Evolutionary conservation across 2,888 invertebrate genomes (phyloP), one percentile per base, ranked within the genome.

Genomic region (Lithophane socia): DNA sequence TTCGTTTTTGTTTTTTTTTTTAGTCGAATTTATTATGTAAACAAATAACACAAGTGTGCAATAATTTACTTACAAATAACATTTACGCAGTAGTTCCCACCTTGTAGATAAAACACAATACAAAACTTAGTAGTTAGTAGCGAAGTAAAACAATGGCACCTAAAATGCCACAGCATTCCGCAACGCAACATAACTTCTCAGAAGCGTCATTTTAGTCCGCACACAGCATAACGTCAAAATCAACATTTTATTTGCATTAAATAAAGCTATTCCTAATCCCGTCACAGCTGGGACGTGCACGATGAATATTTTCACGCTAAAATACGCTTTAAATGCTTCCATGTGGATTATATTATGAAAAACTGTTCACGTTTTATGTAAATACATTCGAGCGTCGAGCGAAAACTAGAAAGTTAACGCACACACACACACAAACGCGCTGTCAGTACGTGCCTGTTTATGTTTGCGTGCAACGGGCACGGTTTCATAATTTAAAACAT

Each of bases 361-460:
- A 96, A 96, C 96, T 93, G 92, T 94, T 94, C 96, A 96, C 96
- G 96, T 96, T 94, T 95, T 95, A 96, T 96, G 96, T 95, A 95
- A 96, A 96, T 96, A 94, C 90, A 92, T 92, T 88, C 88, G 92
- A 93, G 92, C 94, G 91, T 90, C 94, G 93, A 95, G 96, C 96
- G 96, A 96, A 96, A 96, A 96, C 96, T 96, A 96, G 96, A 96
- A 96, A 96, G 96, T 96, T 92, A 82, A 93, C 95, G 71, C 95
- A 93, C 95, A 93, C 96, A 93, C 95, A 93, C 96, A 90, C 89
- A 90, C 87, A 85, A 84, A 89, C 85, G 80, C 75, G 70, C 75
- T 56, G 80, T 84, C 85, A 79, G 86, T 84, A 87, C 85, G 81
- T 81, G 80, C 73, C 56, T 75, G 77, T 42, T n/a, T 69, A 80